Base-by-base conservation (phyloP, 1,140 invertebrate species). In the Trichonephila inaurata region DNA sequence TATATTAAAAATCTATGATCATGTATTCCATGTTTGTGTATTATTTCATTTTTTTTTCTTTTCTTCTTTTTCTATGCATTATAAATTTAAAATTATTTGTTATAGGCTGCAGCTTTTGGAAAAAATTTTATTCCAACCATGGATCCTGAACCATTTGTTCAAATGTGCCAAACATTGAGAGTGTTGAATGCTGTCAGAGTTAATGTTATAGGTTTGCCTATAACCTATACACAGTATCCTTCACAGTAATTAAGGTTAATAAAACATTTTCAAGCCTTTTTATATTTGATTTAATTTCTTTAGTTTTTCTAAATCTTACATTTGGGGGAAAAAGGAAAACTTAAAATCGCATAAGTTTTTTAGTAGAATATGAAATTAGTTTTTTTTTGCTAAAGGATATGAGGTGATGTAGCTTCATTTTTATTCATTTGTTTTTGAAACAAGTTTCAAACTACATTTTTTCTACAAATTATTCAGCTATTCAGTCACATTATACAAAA, bases 111-210 rank as follows among this genome's bases (percentile, higher is more conserved):
- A 0, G 97, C 98, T 95, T 99, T 99, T 96, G 99, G 99, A 5
- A 99, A 99, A 96, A 97, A 98, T 94, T 99, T 99, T 95, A 96
- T 98, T 40, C 96, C 97, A 18, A 97, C 97, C 93, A 97, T 97
- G 82, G 96, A 97, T 95, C 97, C 98, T 0, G 97, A 98, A 66
- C 96, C 97, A 91, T 99, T 99, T 95, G 98, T 99, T 19, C 97
- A 97, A 95, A 99, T 99, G 96, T 98, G 98, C 95, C 96, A 98
- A 95, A 97, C 97, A 95, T 95, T 99, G 90, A 96, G 98, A 90
- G 98, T 99, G 51, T 95, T 99, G 33, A 99, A 99, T 96, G 97
- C 98, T n/a, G 97, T 99, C 6, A 96, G 98, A 91, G 97, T 98
- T 95, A 97, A 97, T 28, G 97, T 97, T 95, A 97, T 99, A 94